Percentiles rank a stretch among this genome's conserved stretches.
phyloP scores from a whole-genome alignment of 1,140 invertebrate genomes.

The Microplitis mediator region DNA sequence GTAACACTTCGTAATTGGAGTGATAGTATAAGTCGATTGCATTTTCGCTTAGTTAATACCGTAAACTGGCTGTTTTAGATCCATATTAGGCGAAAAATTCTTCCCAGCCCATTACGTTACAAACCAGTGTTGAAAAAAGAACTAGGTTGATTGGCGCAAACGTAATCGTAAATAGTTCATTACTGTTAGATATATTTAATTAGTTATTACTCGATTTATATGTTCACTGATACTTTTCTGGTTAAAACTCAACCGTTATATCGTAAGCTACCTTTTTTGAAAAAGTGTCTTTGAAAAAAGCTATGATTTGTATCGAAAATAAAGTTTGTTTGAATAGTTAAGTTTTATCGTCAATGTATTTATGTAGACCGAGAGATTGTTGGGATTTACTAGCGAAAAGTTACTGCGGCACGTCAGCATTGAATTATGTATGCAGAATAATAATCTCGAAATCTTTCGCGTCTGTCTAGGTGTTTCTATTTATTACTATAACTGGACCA shows the following conservation, averaged over 20 bases:
- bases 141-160: constrained; percentile 25
- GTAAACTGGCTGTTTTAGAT: background rate
- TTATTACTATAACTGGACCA: background rate
- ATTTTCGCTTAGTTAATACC: constrained; percentile 44
- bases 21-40: constrained; percentile 49
- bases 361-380: constrained; percentile 32
- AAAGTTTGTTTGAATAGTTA: too few species aligned
- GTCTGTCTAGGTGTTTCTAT: constrained; percentile 20
- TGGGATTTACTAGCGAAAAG: constrained; percentile 34
- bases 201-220: background rate
- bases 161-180: constrained; percentile 36
- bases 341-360: background rate
- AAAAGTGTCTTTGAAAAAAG: too few species aligned
- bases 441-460: constrained; percentile 45
- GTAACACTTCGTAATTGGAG: constrained; percentile 58
- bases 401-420: constrained; percentile 32
- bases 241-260: too few species aligned
- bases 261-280: too few species aligned
- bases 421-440: constrained; percentile 43
- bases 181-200: constrained; percentile 43
- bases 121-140: background rate
- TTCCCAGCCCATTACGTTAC: constrained; percentile 31
- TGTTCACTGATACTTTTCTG: background rate
- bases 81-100: constrained; percentile 56
- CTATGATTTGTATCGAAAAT: too few species aligned